Evolutionary conservation across 1,140 invertebrate genomes (phyloP).

Genomic region (Melanaphis sacchari): DNA sequence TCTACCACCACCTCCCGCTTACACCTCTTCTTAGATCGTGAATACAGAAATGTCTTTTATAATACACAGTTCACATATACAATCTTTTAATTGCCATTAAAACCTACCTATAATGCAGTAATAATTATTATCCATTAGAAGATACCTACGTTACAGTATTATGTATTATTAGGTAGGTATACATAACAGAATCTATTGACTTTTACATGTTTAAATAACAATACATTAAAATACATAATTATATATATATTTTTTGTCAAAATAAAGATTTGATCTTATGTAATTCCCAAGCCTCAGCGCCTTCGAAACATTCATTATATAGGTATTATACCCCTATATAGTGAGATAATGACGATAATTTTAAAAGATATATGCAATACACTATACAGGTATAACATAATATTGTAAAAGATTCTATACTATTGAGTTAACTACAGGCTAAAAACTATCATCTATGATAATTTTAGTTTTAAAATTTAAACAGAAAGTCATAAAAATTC

Average conservation of each 20-base stretch:
- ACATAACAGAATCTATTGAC: background rate
- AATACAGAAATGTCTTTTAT: background rate
- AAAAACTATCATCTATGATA: no score
- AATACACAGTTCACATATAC: background rate
- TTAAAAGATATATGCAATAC: no score
- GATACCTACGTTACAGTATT: background rate
- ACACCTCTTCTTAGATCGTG: background rate
- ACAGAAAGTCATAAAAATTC: background rate
- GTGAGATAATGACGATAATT: background rate
- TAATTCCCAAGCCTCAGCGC: background rate
- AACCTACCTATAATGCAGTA: background rate
- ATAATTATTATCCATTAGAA: background rate
- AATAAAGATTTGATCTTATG: background rate
- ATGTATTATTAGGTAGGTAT: background rate
- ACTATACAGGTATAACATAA: background rate
- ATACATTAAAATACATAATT: background rate
- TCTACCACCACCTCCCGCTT: background rate
- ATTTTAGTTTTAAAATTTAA: background rate
- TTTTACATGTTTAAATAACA: background rate
- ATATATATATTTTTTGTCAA: background rate
- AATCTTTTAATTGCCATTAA: background rate
- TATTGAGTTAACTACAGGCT: background rate
- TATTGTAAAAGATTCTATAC: background rate
- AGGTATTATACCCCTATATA: background rate
- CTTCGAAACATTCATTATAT: background rate